Conservation (phyloP, 2,113 vertebrate genomes). For the human (Homo sapiens) region DNA sequence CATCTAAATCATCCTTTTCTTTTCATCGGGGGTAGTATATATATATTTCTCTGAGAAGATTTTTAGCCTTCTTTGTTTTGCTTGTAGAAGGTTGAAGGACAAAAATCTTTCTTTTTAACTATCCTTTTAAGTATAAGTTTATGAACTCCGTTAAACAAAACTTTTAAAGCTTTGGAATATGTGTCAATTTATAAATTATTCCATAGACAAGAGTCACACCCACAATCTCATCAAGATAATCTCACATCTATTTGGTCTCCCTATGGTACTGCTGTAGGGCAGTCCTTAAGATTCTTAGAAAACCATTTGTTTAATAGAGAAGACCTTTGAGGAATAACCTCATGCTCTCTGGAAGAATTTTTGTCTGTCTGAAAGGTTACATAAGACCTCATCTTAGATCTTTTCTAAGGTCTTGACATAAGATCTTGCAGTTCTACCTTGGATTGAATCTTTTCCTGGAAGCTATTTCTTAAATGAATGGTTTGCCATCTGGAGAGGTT, state of each 20-base stretch:
- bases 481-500: conserved; percentile 46
- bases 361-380: neutral
- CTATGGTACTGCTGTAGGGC: neutral
- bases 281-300: neutral
- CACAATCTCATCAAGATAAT: neutral
- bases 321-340: neutral
- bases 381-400: neutral
- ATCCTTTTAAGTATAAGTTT: neutral
- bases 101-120: neutral
- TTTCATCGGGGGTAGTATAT: neutral
- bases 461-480: conserved; percentile 49
- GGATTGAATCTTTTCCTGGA: neutral
- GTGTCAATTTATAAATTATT: neutral
- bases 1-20: neutral
- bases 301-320: neutral
- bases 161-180: neutral
- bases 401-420: neutral
- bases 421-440: neutral
- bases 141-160: neutral
- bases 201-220: neutral
- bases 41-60: accelerated
- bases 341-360: neutral
- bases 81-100: neutral
- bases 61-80: neutral
- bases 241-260: neutral